Conservation (phyloP, 2,797 vertebrate species). For the Loriculus beryllinus region DNA sequence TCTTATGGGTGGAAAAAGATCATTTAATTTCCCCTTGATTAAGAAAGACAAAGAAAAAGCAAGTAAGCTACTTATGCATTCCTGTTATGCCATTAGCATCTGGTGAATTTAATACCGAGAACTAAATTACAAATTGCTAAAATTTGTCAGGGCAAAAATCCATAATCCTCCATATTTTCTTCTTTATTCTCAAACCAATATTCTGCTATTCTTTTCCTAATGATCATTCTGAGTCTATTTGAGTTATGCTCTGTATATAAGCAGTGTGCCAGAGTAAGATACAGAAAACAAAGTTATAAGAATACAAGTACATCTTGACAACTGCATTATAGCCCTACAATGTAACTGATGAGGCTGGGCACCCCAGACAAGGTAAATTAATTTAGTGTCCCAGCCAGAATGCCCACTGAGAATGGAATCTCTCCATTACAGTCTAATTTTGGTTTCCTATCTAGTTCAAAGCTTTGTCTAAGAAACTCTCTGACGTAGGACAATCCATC, state of each 20-base stretch:
- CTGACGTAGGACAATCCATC: slow-evolving; percentile 75
- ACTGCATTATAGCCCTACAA: slow-evolving; percentile 66
- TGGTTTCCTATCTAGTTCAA: slow-evolving; percentile 74
- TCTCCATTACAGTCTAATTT: slow-evolving; percentile 78
- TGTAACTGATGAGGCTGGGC: slow-evolving; percentile 73
- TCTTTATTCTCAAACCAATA: background rate
- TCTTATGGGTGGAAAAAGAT: background rate
- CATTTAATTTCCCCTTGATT: slow-evolving; percentile 4
- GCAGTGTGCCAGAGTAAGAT: slow-evolving; percentile 36
- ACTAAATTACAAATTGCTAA: background rate
- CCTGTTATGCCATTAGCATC: background rate
- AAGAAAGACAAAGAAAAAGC: background rate
- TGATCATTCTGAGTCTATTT: slow-evolving; percentile 21
- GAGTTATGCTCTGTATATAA: slow-evolving; percentile 50
- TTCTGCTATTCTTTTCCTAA: slow-evolving; percentile 13
- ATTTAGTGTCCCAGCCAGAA: slow-evolving; percentile 72
- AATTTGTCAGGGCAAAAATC: background rate
- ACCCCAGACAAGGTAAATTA: slow-evolving; percentile 72
- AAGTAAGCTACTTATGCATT: background rate
- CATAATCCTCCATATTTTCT: background rate
- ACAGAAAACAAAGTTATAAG: slow-evolving; percentile 59
- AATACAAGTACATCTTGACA: slow-evolving; percentile 69
- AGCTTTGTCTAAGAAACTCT: slow-evolving; percentile 77
- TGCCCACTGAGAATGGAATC: slow-evolving; percentile 71
- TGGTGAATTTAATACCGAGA: background rate